Evolutionary conservation across 2,888 invertebrate genomes (phyloP), one percentile per base, ranked within the genome.

Genomic region (Selenia dentaria): DNA sequence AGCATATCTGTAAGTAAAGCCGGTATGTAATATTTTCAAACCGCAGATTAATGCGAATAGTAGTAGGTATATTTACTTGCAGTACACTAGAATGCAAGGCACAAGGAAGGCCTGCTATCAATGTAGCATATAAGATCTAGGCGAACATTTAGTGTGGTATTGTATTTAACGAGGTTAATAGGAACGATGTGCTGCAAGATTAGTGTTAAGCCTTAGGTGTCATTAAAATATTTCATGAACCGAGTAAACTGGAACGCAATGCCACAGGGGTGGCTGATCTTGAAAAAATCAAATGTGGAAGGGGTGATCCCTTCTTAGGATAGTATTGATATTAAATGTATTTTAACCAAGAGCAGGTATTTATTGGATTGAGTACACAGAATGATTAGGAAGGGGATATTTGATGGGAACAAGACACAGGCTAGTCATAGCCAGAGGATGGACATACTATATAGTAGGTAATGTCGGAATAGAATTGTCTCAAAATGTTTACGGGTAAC

Each of bases 191-290:
- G 14, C 35, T 26, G 35, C 35, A 33, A 22, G 22, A 10, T 29
- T n/a, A n/a, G n/a, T n/a, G n/a, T n/a, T n/a, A n/a, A n/a, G n/a
- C n/a, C 4, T 16, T 16, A 16, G 16, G 16, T 16, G 4, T 16
- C 22, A n/a, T n/a, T n/a, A n/a, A n/a, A 32, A 16, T 34, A 29
- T 26, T 12, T n/a, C n/a, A 29, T 26, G 9, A 29, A 18, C 11
- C 18, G 46, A 40, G 47, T 47, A 41, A 37, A 32, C 27, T 47
- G 47, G 31, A 47, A 41, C 22, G 47, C 47, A 47, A 47, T 41
- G 36, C 41, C 41, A 41, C 33, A 10, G 6, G 10, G 12, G 29
- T 35, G 36, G 47, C 12, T 14, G 2, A n/a, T n/a, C 8, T 22
- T 20, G 24, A 20, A 8, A 11, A 34, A 34, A 8, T 16, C 12